phyloP scores from a whole-genome alignment of 2,797 vertebrate species.

The Australoheros facetus region DNA sequence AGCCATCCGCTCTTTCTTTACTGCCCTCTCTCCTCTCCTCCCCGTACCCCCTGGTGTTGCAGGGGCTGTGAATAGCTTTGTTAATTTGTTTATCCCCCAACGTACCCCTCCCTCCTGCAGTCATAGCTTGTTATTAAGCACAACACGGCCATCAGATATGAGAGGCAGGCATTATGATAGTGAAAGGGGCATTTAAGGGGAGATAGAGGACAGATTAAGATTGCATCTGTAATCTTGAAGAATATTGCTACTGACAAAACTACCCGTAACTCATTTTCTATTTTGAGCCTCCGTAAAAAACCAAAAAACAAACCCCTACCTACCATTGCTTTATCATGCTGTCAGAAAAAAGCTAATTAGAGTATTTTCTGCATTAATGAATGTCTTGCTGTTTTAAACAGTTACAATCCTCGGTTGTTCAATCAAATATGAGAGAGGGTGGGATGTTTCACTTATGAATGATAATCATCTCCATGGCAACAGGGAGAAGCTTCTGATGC shows the following conservation, averaged over 20 bases:
- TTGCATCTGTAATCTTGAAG: slow-evolving; percentile 74
- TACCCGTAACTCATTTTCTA: slow-evolving; percentile 50
- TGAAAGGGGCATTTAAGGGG: slow-evolving; percentile 73
- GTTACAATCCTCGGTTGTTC: slow-evolving; percentile 45
- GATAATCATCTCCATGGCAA: slow-evolving; percentile 72
- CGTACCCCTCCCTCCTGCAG: slow-evolving; percentile 63
- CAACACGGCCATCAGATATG: slow-evolving; percentile 78
- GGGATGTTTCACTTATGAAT: slow-evolving; percentile 61
- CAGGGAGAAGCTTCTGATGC: slow-evolving; percentile 61
- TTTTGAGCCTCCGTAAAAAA: slow-evolving; percentile 23
- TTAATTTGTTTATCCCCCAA: slow-evolving; percentile 81
- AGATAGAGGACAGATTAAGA: slow-evolving; percentile 80
- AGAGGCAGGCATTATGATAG: slow-evolving; percentile 70
- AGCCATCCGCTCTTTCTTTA: slow-evolving; percentile 57
- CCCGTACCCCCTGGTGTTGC: slow-evolving; percentile 64
- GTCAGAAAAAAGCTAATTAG: slow-evolving; percentile 44
- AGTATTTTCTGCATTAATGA: slow-evolving; percentile 51
- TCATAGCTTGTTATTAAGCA: slow-evolving; percentile 76
- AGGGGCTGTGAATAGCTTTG: slow-evolving; percentile 74
- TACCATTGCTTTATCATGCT: slow-evolving; percentile 26
- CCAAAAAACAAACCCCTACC: not conserved
- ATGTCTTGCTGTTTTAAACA: slow-evolving; percentile 58
- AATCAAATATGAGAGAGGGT: slow-evolving; percentile 46
- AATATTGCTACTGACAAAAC: slow-evolving; percentile 65
- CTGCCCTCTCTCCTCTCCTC: slow-evolving; percentile 64